Evolutionary conservation across 2,797 vertebrate species (phyloP), one percentile per base, ranked within the genome.

Genomic region (Adelosebastes latens): DNA sequence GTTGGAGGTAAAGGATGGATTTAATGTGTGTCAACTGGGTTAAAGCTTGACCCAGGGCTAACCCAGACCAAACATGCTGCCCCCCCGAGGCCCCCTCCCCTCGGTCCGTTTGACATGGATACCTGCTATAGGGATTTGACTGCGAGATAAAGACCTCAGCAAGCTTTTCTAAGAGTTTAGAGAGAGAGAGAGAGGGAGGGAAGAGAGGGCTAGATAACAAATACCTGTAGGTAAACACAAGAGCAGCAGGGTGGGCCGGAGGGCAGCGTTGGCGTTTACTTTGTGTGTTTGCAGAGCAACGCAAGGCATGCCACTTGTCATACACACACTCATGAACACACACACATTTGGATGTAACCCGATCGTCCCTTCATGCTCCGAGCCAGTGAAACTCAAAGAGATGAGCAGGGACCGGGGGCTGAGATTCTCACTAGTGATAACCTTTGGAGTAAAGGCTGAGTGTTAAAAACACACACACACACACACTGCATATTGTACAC

Each of bases 101-200:
- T 95, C 66, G 77, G 86, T 89, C 95, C 93, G 96, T 97, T 96
- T 97, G 97, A 98, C 96, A 97, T 77, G 92, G 97, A 99, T 98
- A 98, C 97, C 97, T 97, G 96, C 96, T 96, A 90, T 89, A 94
- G 93, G 94, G 93, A 94, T 93, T 93, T 88, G 71, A 81, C 79
- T 58, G 78, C 91, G 93, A 95, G 97, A 94, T 96, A 96, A 96
- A 95, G 92, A 92, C 91, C 88, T 90, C 78, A 62, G 90, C 61
- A 63, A 82, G 80, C 80, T 64, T 90, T 90, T 86, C 85, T 90
- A 65, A 85, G 88, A 89, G 88, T 91, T 95, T 91, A 93, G 86
- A 77, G 80, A 61, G 75, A 75, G 80, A 58, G 75, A 69, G 53
- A 34, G 29, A 27, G 64, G 75, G 65, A 77, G 81, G 34, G 64